Base-by-base conservation (phyloP, 2,113 vertebrate genomes). In the Balaenoptera acutorostrata region DNA sequence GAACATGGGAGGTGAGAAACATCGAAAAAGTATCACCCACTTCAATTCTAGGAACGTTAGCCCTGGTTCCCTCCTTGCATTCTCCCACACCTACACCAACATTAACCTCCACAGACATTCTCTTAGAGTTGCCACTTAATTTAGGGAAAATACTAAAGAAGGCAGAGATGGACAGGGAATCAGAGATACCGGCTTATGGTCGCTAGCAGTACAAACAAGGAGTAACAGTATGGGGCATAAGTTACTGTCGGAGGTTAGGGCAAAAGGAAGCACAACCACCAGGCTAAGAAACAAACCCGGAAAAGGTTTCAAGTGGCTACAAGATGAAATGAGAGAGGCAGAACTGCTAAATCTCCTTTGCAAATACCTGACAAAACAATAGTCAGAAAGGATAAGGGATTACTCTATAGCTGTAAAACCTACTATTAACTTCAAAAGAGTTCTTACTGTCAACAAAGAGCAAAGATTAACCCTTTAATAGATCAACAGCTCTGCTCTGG, bases 391-490 rank as follows among this genome's bases (percentile, higher is more conserved):
- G 84, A 93, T 85, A 93, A 80, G 92, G 93, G 95, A 98, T 98
- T 97, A 97, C 31, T 93, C 88, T 44, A 46, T 17, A 95, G 92
- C 97, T 92, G 57, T 89, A 88, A 97, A 98, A 96, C 97, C 97
- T 97, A 93, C 89, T 97, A 96, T 97, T 97, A 98, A 97, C 96
- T 98, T 97, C 96, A 98, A 98, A 98, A 92, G 92, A 6, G 57
- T 77, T 97, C 69, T 92, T 88, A 89, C 31, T 93, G 94, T 94
- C 64, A 74, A 95, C 97, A 97, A 7, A 80, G 29, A 92, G 90
- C 0, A 7, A 96, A 64, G 66, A 68, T 98, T 98, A 98, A 98
- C 96, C 63, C 96, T 75, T 97, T 95, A 57, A 33, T 25, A 57
- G 90, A 92, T 18, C 20, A 88, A 39, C 10, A 57, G 23, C 36